Base-by-base conservation (phyloP, 2,888 invertebrate species). In the Allophyes oxyacanthae region DNA sequence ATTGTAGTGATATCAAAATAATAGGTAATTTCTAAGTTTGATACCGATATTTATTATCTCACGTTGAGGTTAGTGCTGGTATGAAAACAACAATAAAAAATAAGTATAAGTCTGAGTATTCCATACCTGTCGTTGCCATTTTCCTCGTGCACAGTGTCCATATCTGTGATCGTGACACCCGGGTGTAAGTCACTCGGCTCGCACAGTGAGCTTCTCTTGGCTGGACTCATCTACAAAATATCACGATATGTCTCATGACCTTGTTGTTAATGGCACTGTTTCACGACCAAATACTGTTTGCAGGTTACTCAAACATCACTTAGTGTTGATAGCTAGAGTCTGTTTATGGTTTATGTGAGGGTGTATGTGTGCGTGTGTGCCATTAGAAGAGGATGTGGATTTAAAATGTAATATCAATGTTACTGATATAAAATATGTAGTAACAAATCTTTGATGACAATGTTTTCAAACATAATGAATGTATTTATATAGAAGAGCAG, bases 141-240 rank as follows among this genome's bases (percentile, higher is more conserved):
- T 77, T 94, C 94, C 73, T 94, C 94, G 51, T 92, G 92, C 20
- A 94, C 93, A 3, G 94, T 92, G 72, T 94, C 94, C 94, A 94
- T 94, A 77, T 94, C 94, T 15, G 91, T 91, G 64, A 92, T 83
- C 28, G 89, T 88, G 80, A 92, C 87, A 66, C 81, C 85, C 56
- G 92, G 91, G 53, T 89, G 87, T 73, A 83, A 55, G 65, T 91
- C 92, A 66, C 70, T 81, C 76, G 85, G 74, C 62, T 91, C 91
- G 64, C 84, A 81, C 74, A 88, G 83, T 73, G 88, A 82, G 53
- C 79, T 79, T 58, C 89, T 86, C 77, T 86, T 90, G 56, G 82
- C 74, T 43, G 89, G 88, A 86, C 85, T 92, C 93, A 94, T 94
- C 93, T 93, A 77, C 64, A 81, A 78, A 83, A 77, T 75, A 62